Evolutionary conservation across 2,113 vertebrate species (phyloP), one percentile per base, ranked within the genome.

Genomic region (Neoarius graeffei): DNA sequence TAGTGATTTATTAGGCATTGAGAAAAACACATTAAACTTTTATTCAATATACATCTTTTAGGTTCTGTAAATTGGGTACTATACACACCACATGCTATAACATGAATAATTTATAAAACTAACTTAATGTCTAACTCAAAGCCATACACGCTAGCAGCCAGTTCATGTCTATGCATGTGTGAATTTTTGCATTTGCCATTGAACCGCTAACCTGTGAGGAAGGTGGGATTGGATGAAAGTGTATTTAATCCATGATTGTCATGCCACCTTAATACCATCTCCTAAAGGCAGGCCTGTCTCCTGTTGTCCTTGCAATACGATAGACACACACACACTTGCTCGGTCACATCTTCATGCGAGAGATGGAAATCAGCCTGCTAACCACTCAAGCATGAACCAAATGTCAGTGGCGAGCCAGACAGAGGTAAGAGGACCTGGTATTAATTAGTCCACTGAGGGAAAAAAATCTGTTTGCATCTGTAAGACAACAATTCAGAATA

Each of bases 371-470:
- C 94, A 93, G 94, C 89, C 57, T 89, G 92, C 83, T 94, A 94
- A 94, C 93, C 95, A 96, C 95, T 96, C 94, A 13, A 96, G 95
- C 95, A 96, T 96, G 95, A 94, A 94, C 94, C 94, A 95, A 96
- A 95, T 96, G 95, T 96, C 95, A 96, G 92, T 89, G 88, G 64
- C 90, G 91, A 95, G 93, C 92, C 92, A 93, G 85, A 14, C 91
- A 88, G 93, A 91, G 92, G 93, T 91, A 91, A 93, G 92, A 94
- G 93, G 92, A 92, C 91, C 84, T 91, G 54, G 57, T 94, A 93
- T 93, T 96, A 96, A 96, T 96, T 95, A 96, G 93, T 91, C 88
- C 90, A 88, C 89, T 87, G 89, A 87, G 86, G 90, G 84, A 92
- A 94, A 93, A 92, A 89, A 87, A 86, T 91, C 89, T 83, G 60